Evolutionary conservation across 2,888 invertebrate species (phyloP).

Genomic region (Pimpla rufipes): DNA sequence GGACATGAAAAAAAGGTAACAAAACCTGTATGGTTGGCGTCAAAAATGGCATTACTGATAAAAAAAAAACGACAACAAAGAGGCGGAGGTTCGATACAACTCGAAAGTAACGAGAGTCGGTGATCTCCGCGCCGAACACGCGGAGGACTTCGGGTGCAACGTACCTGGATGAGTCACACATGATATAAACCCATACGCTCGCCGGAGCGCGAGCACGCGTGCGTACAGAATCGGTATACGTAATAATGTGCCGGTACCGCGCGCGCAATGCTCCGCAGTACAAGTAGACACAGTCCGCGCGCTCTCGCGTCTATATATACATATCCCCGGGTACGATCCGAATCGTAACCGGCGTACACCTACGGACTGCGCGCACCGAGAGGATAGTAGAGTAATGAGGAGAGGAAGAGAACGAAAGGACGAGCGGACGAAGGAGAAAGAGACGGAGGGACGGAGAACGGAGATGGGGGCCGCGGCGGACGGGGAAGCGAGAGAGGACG

Average conservation of each 20-base stretch:
- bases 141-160: constrained; percentile 78
- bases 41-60: not conserved
- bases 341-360: constrained; percentile 1
- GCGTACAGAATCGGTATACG: constrained; percentile 52
- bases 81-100: not conserved
- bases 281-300: not conserved
- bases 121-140: constrained; percentile 74
- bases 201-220: constrained; percentile 67
- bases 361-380: constrained; percentile 2
- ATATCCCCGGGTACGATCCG: constrained; percentile 27
- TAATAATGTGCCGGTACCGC: constrained; percentile 16
- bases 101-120: constrained; percentile 15
- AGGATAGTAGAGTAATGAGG: constrained; percentile 36
- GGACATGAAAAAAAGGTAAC: too few species aligned
- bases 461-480: constrained; percentile 32
- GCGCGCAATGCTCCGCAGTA: constrained; percentile 10
- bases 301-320: not conserved
- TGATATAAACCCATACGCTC: constrained; percentile 73
- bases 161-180: constrained; percentile 82
- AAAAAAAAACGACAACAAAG: not conserved
- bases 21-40: too few species aligned
- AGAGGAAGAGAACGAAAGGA: constrained; percentile 24
- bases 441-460: constrained; percentile 46
- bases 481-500: constrained; percentile 60
- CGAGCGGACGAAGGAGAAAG: constrained; percentile 5